A percentile compares a stretch with the other conserved stretches of the same genome.
Conservation (phyloP, 2,797 vertebrate species). For the Megalops cyprinoides region DNA sequence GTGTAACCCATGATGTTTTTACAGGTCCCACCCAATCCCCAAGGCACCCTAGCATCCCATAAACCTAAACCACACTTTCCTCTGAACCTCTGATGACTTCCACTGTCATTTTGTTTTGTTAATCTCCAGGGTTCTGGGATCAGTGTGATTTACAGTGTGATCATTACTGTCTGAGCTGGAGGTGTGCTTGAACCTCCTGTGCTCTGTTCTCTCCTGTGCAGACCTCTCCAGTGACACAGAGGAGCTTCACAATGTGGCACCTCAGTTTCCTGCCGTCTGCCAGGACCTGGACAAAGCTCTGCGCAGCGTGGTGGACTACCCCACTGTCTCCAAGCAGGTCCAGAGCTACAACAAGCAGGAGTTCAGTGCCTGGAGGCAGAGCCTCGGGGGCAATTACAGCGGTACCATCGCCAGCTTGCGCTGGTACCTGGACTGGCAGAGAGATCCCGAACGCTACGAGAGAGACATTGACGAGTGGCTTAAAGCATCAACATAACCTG, state of each 20-base stretch:
- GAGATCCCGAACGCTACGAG: constrained; percentile 73
- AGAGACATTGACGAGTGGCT: constrained; percentile 85
- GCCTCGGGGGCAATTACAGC: constrained; percentile 83
- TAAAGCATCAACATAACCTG: background rate
- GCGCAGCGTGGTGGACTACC: constrained; percentile 82
- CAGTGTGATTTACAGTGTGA: no score
- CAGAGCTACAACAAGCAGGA: constrained; percentile 86
- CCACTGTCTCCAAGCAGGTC: constrained; percentile 81
- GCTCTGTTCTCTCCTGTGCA: constrained; percentile 62
- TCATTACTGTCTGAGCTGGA: no score
- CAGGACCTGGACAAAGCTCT: constrained; percentile 79
- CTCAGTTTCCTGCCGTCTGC: constrained; percentile 70
- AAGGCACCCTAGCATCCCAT: no score
- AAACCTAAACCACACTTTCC: no score
- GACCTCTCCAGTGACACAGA: constrained; percentile 85
- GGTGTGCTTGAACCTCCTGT: background rate
- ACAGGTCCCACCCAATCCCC: no score
- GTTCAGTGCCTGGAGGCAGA: constrained; percentile 83
- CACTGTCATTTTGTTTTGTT: no score
- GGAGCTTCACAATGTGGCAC: constrained; percentile 83
- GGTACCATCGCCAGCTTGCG: constrained; percentile 84
- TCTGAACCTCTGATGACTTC: no score
- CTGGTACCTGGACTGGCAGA: constrained; percentile 91
- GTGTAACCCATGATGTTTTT: no score
- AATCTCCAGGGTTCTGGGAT: no score